These are phyloP conservation scores for Bergia sp. DNA, from an alignment of 92 coral and sea anemone species.

Conservation along the genomic window DNA sequence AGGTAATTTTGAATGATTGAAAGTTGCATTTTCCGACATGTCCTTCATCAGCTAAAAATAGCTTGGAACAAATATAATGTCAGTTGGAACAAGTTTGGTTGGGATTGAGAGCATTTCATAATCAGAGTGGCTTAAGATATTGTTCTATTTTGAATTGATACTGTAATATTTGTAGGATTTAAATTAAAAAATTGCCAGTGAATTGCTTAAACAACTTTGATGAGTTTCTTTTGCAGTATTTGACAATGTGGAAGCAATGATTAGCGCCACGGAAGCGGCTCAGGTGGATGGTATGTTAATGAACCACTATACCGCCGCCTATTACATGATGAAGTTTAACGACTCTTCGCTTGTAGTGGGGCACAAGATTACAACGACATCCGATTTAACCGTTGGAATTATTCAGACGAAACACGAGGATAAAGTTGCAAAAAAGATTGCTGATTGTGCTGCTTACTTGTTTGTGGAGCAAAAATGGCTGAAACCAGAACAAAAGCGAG, in stretches of 20 bases:
- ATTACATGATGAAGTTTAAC: conserved; percentile 16
- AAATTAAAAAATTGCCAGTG: too few relatives aligned
- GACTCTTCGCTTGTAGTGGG: background rate
- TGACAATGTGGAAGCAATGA: background rate
- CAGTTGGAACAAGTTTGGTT: too few relatives aligned
- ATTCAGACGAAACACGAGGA: background rate
- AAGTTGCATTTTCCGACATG: too few relatives aligned
- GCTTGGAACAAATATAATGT: too few relatives aligned
- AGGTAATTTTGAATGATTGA: too few relatives aligned
- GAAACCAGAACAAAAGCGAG: background rate
- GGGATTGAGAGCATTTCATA: too few relatives aligned
- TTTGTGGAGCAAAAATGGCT: conserved; percentile 13
- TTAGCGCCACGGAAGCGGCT: background rate
- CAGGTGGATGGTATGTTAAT: conserved; percentile 30
- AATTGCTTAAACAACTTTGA: background rate
- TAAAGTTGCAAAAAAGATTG: background rate
- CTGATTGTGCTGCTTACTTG: background rate
- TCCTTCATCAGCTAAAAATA: too few relatives aligned
- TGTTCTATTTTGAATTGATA: background rate
- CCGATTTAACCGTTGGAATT: conserved; percentile 31
- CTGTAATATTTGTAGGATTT: background rate
- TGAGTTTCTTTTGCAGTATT: background rate
- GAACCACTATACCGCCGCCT: conserved; percentile 10
- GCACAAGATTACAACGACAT: background rate
- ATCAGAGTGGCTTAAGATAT: too few relatives aligned